Percentiles rank a stretch among this genome's conserved stretches.
phyloP scores from a whole-genome alignment of 1,140 invertebrate species.

The Macrobrachium rosenbergii region DNA sequence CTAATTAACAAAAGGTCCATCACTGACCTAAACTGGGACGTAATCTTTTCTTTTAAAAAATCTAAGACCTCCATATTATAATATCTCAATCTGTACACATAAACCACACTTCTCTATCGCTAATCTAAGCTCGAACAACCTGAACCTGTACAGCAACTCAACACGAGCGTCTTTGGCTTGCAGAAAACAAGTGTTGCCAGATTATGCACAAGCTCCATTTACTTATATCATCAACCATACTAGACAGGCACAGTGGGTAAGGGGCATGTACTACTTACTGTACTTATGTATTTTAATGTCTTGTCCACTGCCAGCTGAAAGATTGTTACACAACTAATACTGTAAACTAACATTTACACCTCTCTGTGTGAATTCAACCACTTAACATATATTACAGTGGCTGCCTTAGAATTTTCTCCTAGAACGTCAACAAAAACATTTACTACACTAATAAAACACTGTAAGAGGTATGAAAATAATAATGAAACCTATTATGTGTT shows the following conservation, averaged over 20 bases:
- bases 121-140: constrained; percentile 64
- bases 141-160: constrained; percentile 64
- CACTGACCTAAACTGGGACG: constrained; percentile 62
- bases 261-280: background rate
- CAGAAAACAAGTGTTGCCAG: constrained; percentile 63
- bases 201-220: constrained; percentile 45
- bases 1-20: constrained; percentile 63
- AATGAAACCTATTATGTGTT: too few species aligned
- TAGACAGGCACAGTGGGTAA: constrained; percentile 42
- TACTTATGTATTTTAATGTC: too few species aligned
- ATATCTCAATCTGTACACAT: constrained; percentile 61
- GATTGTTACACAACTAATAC: too few species aligned
- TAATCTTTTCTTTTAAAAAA: constrained; percentile 60
- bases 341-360: too few species aligned
- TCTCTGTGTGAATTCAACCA: too few species aligned
- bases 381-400: too few species aligned
- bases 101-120: constrained; percentile 63
- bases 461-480: too few species aligned
- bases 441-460: too few species aligned
- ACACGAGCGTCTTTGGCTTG: constrained; percentile 61
- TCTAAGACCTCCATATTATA: constrained; percentile 62
- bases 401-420: too few species aligned
- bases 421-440: too few species aligned
- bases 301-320: too few species aligned
- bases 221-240: constrained; percentile 32